Evolutionary conservation across 2,113 vertebrate species (phyloP), one percentile per base, ranked within the genome.

Genomic region (Mandrillus leucophaeus): DNA sequence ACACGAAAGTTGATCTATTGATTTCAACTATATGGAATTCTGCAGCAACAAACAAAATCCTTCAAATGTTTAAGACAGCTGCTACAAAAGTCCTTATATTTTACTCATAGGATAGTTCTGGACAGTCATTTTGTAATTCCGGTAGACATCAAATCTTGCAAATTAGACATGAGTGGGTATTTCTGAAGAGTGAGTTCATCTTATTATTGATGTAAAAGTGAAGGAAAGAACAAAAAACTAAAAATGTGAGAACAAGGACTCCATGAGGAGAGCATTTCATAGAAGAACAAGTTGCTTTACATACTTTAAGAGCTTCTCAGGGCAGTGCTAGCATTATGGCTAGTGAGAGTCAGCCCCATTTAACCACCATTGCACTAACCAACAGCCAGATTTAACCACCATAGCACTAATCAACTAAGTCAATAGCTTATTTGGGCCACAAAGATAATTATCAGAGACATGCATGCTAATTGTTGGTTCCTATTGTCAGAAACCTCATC

Each of bases 221-320:
- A 96, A 78, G 48, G 45, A 81, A 64, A 70, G n/a, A 76, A 43
- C 20, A n/a, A 45, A 90, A 59, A 90, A 12, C 18, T 55, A 14
- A 16, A 81, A 50, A 4, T 32, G 16, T 30, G 45, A 72, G 79
- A 84, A 52, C 10, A 80, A 88, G 16, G 38, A 72, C 50, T 61
- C 64, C 5, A 27, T 40, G 66, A 57, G 38, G 66, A 96, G 73
- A 93, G 68, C 12, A 5, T 72, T 30, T 48, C 6, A 11, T 61
- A 45, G 72, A 68, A 57, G n/a, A 97, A 81, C 35, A 96, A 83
- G 97, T 52, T 52, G 68, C 35, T 96, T 72, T 84, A 57, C 8
- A 68, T 83, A 57, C 57, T 75, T 70, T 30, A 40, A 72, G 92
- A 90, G 35, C 17, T 30, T 52, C 30, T 4, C 35, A 66, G 38